Evolutionary conservation across 1,140 invertebrate species (phyloP).

Genomic region (Galleria mellonella): DNA sequence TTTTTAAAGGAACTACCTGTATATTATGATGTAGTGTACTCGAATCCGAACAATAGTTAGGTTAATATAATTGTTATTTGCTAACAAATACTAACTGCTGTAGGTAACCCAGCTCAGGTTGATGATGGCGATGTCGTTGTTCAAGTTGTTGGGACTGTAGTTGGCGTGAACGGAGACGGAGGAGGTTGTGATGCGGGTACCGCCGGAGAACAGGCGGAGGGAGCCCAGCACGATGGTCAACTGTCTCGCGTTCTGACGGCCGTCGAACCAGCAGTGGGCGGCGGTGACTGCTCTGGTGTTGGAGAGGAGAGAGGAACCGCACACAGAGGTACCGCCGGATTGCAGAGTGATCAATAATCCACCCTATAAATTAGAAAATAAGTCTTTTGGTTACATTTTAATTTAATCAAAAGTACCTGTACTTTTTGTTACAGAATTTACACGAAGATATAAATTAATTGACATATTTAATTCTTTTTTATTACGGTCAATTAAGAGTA

Average conservation of each 20-base stretch:
- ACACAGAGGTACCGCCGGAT: constrained; percentile 13
- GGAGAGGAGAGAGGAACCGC: constrained; percentile 22
- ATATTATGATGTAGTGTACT: too few relatives aligned
- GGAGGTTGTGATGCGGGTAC: constrained; percentile 11
- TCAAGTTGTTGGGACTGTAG: constrained; percentile 5
- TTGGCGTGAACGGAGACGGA: constrained; percentile 6
- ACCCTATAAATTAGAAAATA: constrained; percentile 13
- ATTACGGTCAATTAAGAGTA: too few relatives aligned
- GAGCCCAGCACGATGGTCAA: constrained; percentile 22
- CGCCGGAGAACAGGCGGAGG: constrained; percentile 13
- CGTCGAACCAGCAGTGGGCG: constrained; percentile 27
- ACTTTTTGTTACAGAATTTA: too few relatives aligned
- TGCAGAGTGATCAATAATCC: constrained; percentile 14
- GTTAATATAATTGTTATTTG: background rate
- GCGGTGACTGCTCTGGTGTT: constrained; percentile 25
- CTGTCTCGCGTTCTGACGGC: constrained; percentile 3
- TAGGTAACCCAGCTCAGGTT: background rate
- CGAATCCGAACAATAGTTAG: too few relatives aligned
- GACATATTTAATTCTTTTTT: too few relatives aligned
- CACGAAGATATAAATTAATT: too few relatives aligned
- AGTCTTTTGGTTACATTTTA: too few relatives aligned
- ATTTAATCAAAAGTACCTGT: too few relatives aligned
- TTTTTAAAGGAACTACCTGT: too few relatives aligned
- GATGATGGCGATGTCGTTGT: constrained; percentile 10
- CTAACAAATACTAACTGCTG: constrained; percentile 6